These are phyloP conservation scores for Atherinomorus stipes DNA, from an alignment of 2,113 vertebrate genomes.

Conservation along the genomic window DNA sequence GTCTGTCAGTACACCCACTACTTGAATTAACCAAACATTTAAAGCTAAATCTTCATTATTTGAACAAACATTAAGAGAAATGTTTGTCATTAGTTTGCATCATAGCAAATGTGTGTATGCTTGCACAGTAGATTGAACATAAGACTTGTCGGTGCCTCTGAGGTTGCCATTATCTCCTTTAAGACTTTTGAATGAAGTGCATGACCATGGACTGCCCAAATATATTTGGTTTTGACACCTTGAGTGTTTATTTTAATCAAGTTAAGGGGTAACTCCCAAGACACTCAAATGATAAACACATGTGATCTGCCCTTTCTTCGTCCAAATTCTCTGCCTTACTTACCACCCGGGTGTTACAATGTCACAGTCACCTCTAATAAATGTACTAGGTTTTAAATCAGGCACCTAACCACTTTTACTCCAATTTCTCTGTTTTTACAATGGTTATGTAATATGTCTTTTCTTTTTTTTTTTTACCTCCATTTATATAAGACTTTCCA, in stretches of 20 bases:
- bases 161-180: conserved; percentile 14
- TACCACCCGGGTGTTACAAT: conserved; percentile 47
- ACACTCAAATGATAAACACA: conserved; percentile 70
- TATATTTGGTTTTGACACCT: conserved; percentile 70
- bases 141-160: conserved; percentile 11
- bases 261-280: conserved; percentile 62
- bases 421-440: conserved; percentile 11
- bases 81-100: conserved; percentile 23
- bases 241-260: conserved; percentile 68
- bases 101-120: conserved; percentile 26
- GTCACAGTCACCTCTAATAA: conserved; percentile 62
- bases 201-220: conserved; percentile 45
- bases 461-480: not conserved
- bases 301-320: conserved; percentile 55
- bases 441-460: not conserved
- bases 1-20: conserved; percentile 48
- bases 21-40: conserved; percentile 66
- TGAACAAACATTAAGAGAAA: conserved; percentile 21
- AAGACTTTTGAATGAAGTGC: conserved; percentile 23
- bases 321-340: conserved; percentile 44
- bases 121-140: conserved; percentile 4
- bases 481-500: not conserved
- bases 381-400: conserved; percentile 50
- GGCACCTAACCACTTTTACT: conserved; percentile 6
- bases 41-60: conserved; percentile 68